phyloP scores from a whole-genome alignment of 1,140 invertebrate genomes.

The Caenorhabditis briggsae region DNA sequence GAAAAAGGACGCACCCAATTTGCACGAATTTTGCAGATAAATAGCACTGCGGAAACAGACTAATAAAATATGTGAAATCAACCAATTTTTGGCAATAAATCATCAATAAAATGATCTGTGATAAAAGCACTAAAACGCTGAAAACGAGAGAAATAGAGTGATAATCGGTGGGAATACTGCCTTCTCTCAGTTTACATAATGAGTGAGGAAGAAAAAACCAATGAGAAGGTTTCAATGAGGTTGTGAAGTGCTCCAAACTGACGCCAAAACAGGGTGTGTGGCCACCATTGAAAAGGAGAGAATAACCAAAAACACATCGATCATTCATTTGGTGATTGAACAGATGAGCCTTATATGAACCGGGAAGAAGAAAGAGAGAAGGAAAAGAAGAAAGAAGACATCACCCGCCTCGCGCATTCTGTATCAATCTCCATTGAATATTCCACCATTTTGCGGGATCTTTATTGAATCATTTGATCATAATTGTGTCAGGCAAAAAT shows the following conservation, averaged over 20 bases:
- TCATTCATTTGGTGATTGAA: constrained; percentile 48
- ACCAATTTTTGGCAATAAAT: constrained; percentile 34
- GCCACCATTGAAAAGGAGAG: not conserved
- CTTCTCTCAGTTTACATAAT: not conserved
- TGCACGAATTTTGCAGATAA: too few relatives aligned
- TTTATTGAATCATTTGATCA: constrained; percentile 35
- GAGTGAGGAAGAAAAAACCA: not conserved
- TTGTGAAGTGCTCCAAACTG: constrained; percentile 37
- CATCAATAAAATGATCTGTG: constrained; percentile 43
- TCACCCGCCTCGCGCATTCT: constrained; percentile 52
- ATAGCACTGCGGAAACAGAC: too few relatives aligned
- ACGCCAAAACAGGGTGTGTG: constrained; percentile 3
- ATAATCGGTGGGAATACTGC: not conserved
- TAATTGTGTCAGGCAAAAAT: too few relatives aligned
- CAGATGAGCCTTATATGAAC: constrained; percentile 56
- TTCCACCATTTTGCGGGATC: constrained; percentile 39
- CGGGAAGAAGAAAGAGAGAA: constrained; percentile 10
- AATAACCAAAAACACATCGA: constrained; percentile 36
- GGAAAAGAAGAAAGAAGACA: not conserved
- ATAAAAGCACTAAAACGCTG: constrained; percentile 4
- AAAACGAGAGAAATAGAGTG: constrained; percentile 11
- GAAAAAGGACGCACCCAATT: too few relatives aligned
- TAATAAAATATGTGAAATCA: not conserved
- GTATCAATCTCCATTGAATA: constrained; percentile 35
- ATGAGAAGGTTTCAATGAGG: constrained; percentile 38